These are phyloP conservation scores for Machimus rusticus DNA, from an alignment of 2,888 invertebrate genomes.

Conservation along the genomic window DNA sequence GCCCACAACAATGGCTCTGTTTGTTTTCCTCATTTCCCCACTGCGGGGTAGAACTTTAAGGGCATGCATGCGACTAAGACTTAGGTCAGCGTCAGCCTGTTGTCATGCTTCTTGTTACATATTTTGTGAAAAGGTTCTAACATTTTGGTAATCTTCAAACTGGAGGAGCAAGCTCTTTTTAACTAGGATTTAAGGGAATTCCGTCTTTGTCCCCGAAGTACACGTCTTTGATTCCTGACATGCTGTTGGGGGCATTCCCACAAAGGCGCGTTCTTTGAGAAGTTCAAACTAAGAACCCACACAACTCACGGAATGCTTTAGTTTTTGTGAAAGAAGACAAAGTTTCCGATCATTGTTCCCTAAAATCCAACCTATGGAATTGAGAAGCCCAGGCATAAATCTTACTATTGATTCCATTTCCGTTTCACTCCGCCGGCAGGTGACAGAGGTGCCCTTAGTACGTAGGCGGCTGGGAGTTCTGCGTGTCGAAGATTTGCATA, in stretches of 20 bases:
- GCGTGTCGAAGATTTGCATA: slow-evolving; percentile 14
- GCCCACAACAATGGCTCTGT: neutral
- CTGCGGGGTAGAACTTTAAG: neutral
- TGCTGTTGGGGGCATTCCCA: neutral
- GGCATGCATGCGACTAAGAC: neutral
- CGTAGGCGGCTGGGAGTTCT: neutral
- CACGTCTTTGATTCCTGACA: neutral
- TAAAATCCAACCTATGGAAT: neutral
- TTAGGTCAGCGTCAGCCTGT: neutral
- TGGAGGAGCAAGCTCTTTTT: neutral
- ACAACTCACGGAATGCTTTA: neutral
- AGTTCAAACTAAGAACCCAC: neutral
- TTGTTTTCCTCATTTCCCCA: neutral
- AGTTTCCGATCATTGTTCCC: neutral
- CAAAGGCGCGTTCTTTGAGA: neutral
- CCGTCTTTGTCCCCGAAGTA: neutral
- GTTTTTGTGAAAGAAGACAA: neutral
- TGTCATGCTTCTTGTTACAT: neutral
- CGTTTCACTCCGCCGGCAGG: neutral
- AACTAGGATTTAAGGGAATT: neutral
- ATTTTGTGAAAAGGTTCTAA: neutral
- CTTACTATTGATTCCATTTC: neutral
- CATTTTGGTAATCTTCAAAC: neutral
- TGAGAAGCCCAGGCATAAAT: neutral
- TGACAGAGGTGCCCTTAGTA: neutral